Conservation (phyloP, 92 coral and sea anemone species). For the Epizoanthus illoricatus region DNA sequence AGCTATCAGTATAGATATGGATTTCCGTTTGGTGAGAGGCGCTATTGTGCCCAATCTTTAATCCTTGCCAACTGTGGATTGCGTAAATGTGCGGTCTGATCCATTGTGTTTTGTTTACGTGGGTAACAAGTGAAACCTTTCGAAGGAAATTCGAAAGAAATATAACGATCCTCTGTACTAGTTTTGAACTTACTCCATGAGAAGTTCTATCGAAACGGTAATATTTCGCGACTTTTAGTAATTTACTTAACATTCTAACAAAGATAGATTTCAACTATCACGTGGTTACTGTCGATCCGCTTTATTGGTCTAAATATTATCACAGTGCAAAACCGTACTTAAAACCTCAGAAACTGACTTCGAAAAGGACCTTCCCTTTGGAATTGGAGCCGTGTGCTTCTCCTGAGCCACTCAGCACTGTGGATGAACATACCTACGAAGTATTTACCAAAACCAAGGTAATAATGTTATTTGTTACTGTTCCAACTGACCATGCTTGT, state of each 20-base stretch:
- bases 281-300: background rate
- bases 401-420: background rate
- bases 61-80: background rate
- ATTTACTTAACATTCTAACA: background rate
- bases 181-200: background rate
- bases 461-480: constrained; percentile 17
- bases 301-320: constrained; percentile 5
- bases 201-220: background rate
- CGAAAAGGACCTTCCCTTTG: background rate
- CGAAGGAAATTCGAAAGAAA: background rate
- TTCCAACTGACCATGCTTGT: background rate
- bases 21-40: constrained; percentile 21
- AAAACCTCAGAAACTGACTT: background rate
- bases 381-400: background rate
- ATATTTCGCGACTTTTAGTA: background rate
- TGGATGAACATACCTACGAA: background rate
- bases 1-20: background rate
- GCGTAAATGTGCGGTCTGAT: constrained; percentile 21
- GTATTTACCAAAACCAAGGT: constrained; percentile 5
- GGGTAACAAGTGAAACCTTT: background rate
- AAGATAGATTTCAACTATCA: background rate
- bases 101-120: background rate
- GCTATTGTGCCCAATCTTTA: background rate
- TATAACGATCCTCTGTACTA: background rate
- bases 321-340: background rate